A percentile compares a stretch with the other conserved stretches of the same genome.
phyloP scores from a whole-genome alignment of 30 jellyfish, hydroid and myxozoan species.

The Aurelia aurita region DNA sequence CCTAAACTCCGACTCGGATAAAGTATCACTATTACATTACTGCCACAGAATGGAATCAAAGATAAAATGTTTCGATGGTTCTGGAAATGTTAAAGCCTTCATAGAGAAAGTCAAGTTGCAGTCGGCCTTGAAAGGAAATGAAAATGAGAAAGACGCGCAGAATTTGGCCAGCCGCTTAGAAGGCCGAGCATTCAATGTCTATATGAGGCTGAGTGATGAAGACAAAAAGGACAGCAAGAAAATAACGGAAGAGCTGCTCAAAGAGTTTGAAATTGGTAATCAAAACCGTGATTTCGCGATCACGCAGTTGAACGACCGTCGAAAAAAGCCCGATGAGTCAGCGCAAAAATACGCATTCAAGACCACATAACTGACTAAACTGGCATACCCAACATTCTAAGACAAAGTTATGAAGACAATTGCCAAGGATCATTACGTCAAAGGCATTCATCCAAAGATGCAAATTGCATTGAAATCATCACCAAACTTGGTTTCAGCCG shows the following conservation, averaged over 20 bases:
- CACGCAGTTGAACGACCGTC: conserved; percentile 21
- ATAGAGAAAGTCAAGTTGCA: no score
- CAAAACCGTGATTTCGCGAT: conserved; percentile 29
- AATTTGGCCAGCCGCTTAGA: no score
- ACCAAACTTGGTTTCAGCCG: conserved; percentile 8
- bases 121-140: no score
- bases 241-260: conserved; percentile 43
- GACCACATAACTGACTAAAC: background rate
- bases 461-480: conserved; percentile 39
- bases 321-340: conserved; percentile 29
- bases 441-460: conserved; percentile 52
- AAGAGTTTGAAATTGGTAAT: no score
- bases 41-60: conserved; percentile 51
- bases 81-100: no score
- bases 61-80: conserved; percentile 7
- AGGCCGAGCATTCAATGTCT: conserved; percentile 65
- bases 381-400: conserved; percentile 56
- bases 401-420: conserved; percentile 1
- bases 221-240: conserved; percentile 31
- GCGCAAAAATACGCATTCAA: conserved; percentile 48
- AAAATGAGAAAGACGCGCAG: no score
- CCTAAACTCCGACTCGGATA: conserved; percentile 15
- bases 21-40: conserved; percentile 42
- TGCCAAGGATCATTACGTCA: conserved; percentile 49
- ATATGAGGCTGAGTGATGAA: conserved; percentile 45